Base-by-base conservation (phyloP, 2,888 invertebrate genomes). In the Ectemnius cavifrons region DNA sequence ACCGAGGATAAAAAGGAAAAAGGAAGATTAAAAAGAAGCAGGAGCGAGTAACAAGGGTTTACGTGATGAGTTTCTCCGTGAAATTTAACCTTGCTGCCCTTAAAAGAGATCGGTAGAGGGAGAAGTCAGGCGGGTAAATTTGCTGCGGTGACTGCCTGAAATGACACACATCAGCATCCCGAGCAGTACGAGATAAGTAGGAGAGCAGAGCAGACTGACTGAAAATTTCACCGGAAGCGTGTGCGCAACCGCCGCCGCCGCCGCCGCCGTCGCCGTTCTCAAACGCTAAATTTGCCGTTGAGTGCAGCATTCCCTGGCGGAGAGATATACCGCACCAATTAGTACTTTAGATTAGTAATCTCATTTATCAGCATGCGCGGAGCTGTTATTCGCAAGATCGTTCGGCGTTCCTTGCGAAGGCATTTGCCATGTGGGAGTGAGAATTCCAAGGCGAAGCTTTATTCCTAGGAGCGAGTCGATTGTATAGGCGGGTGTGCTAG, bases 201-300 rank as follows among this genome's bases (percentile, higher is more conserved):
- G 8, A 23, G 6, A 37, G 13, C n/a, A 23, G 6, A 37, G 13
- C n/a, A 13, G 46, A 46, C 13, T 56, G 13, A 23, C 52, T 46
- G 28, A 67, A 63, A 37, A 23, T 71, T 68, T 69, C 62, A 71
- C 61, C 67, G 67, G 71, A 67, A 71, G 67, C 46, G 62, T 16
- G 27, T 46, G 14, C 45, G 61, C 60, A 56, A 23, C 23, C 20
- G 37, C 52, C 66, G 11, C 4, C 20, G 23, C 16, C 16, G 23
- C 23, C 23, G 3, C 23, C 20, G n/a, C n/a, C n/a, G n/a, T n/a
- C n/a, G 2, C 4, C 37, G 46, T 23, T 64, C 14, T 46, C 14
- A 18, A 56, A 8, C 18, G 4, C 13, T 8, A 28, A 23, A 13
- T 64, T 28, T 66, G 4, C 46, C 37, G 28, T 62, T 18, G 58